Evolutionary conservation across 2,113 vertebrate genomes (phyloP), one percentile per base, ranked within the genome.

Genomic region (Crotalus helleri): DNA sequence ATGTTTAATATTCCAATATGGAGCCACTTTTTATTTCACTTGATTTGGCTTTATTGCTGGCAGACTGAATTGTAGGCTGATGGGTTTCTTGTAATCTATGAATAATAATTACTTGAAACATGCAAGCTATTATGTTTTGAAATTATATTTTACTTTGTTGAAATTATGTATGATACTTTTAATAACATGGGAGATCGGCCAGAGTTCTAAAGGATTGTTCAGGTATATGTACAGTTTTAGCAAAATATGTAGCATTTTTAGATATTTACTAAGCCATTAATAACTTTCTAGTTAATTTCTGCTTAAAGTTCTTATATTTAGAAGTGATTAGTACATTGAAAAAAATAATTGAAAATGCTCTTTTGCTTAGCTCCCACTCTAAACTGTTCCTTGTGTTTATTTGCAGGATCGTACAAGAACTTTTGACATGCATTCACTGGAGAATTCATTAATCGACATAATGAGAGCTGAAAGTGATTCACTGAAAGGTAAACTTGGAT

Each of bases 381-480:
- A 96, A 97, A 92, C 58, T 92, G 90, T 29, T 90, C 61, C 97
- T 95, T 97, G 92, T 97, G 95, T 98, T 97, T 97, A 94, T 96
- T 97, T 98, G 96, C 98, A 99, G 99, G 99, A 99, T 96, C 98
- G 99, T 95, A 98, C 98, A 93, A 98, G 99, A 96, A 98, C 99
- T 94, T 99, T 99, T 97, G 99, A 99, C 96, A 99, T 99, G 99
- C 99, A 99, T 95, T 99, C 99, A 95, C 97, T 99, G 98, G 99
- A 99, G 98, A 99, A 98, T 97, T 99, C 99, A 5, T 98, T 99
- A 97, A 99, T 99, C 97, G 99, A 99, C 98, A 99, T 99, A 97
- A 99, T 99, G 99, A 99, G 99, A 98, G 99, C 99, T 96, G 99
- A 99, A 97, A 99, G 99, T 96, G 99, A 99, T 98, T 99, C 99